Conservation (phyloP, 1,140 invertebrate species). For the Lordiphosa stackelbergi region DNA sequence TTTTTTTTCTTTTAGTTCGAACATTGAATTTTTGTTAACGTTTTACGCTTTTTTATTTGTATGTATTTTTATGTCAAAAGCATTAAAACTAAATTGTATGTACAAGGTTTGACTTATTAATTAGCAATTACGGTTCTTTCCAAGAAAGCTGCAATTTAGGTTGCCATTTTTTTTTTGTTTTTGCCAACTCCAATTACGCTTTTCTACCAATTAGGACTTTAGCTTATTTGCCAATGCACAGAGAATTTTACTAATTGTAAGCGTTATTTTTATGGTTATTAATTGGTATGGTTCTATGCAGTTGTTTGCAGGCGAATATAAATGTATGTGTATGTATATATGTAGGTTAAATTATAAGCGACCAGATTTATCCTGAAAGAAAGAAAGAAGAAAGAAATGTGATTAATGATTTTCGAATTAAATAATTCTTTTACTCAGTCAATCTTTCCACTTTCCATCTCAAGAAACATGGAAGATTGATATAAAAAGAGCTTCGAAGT, state of each 20-base stretch:
- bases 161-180: conserved; percentile 3
- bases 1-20: conserved; percentile 21
- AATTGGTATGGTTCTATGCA: conserved; percentile 50
- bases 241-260: conserved; percentile 67
- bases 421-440: not conserved
- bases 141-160: conserved; percentile 2
- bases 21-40: conserved; percentile 52
- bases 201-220: not conserved
- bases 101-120: conserved; percentile 60
- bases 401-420: not conserved
- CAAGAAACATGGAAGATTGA: too few relatives aligned
- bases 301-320: conserved; percentile 43
- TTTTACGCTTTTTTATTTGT: conserved; percentile 63
- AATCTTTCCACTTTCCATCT: too few relatives aligned
- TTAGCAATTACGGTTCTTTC: conserved; percentile 28
- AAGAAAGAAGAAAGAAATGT: not conserved
- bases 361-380: conserved; percentile 68
- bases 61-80: conserved; percentile 53
- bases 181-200: conserved; percentile 4
- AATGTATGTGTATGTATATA: conserved; percentile 29
- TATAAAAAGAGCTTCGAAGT: too few relatives aligned
- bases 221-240: conserved; percentile 23
- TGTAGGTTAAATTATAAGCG: conserved; percentile 69
- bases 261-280: conserved; percentile 66
- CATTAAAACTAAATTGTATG: conserved; percentile 62